Evolutionary conservation across 1,140 invertebrate species (phyloP), one percentile per base, ranked within the genome.

Genomic region (Eriosoma lanigerum): DNA sequence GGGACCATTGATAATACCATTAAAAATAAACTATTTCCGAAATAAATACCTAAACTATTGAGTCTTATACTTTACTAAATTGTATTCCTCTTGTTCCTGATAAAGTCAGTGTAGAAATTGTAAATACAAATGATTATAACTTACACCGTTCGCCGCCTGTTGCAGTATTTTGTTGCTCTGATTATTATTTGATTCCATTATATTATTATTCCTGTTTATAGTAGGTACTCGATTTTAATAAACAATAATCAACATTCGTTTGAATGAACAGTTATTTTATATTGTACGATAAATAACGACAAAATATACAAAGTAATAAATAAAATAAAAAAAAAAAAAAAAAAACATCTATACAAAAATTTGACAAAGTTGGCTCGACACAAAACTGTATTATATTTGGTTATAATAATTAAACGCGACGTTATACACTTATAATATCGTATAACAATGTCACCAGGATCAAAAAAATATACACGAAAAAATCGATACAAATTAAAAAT

Each of bases 251-350:
- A 52, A 72, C 8, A 44, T 32, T 62, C 21, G 17, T 60, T 26
- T 46, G 56, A 78, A 62, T 60, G 38, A 78, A 78, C 75, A 78
- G 38, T 78, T 78, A 78, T 62, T 62, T 78, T 78, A 78, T 78
- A 78, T 78, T 78, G 21, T 78, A 78, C 54, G 75, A 78, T 78
- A 62, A 78, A 78, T 62, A 78, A 78, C 75, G 75, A 78, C 56
- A 78, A 78, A 78, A 78, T 78, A 62, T 78, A 78, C 75, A 78
- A 78, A 78, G 52, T 78, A 26, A 78, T 78, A 76, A 76, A 76
- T 76, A 76, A 56, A 75, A 56, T 38, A 68, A 68, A 48, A 68
- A 48, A 68, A 44, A 56, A 75, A 76, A 58, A 72, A 72, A 75
- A 75, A 58, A 52, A 72, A 72, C 9, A 21, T 60, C 75, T 78